Percentiles rank a stretch among this genome's conserved stretches.
These are phyloP conservation scores for Acromyrmex charruanus DNA, from an alignment of 1,140 invertebrate species.

Conservation along the genomic window DNA sequence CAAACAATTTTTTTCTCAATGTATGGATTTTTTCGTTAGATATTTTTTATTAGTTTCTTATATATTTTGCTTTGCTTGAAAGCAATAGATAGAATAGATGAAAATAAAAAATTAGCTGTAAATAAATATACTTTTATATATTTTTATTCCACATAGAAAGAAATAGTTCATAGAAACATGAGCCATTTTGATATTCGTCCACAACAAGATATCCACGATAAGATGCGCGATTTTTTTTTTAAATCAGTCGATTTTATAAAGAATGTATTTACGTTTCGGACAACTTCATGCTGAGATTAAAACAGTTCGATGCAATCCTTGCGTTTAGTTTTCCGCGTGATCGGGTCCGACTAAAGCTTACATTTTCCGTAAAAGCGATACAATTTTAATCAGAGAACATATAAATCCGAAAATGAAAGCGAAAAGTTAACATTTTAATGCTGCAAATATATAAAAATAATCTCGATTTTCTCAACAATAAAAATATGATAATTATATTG, in stretches of 20 bases:
- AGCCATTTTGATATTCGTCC: slow-evolving; percentile 11
- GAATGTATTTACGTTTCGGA: slow-evolving; percentile 49
- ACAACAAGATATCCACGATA: background rate
- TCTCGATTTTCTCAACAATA: background rate
- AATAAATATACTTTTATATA: too few relatives aligned
- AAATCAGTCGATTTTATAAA: slow-evolving; percentile 56
- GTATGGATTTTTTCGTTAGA: too few relatives aligned
- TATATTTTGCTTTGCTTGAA: background rate
- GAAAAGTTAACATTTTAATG: background rate
- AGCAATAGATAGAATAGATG: background rate
- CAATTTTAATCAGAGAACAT: background rate
- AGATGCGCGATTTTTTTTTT: slow-evolving; percentile 43
- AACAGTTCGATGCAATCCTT: slow-evolving; percentile 47
- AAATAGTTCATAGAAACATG: slow-evolving; percentile 20
- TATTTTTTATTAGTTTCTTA: too few relatives aligned
- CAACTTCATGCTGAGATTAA: slow-evolving; percentile 67
- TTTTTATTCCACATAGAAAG: background rate
- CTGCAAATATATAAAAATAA: background rate
- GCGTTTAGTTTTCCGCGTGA: slow-evolving; percentile 15
- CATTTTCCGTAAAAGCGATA: background rate
- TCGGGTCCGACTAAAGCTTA: background rate
- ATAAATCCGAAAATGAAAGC: background rate
- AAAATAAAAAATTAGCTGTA: background rate
- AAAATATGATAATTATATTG: background rate
- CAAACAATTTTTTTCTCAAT: too few relatives aligned